These are phyloP conservation scores for Eucera pruinosa DNA, from an alignment of 2,888 invertebrate genomes.

Conservation along the genomic window DNA sequence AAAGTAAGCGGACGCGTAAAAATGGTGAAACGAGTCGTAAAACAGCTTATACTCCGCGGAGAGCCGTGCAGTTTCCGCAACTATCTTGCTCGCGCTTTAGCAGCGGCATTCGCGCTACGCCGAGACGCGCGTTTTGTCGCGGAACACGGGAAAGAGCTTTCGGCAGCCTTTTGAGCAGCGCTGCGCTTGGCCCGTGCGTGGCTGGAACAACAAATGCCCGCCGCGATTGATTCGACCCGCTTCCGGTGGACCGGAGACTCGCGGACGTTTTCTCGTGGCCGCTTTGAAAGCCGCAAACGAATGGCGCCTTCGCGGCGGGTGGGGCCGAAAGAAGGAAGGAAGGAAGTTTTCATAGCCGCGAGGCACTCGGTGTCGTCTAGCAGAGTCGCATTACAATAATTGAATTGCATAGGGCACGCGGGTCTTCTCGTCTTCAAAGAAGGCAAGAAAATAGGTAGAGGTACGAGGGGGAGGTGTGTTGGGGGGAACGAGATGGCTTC, in stretches of 20 bases:
- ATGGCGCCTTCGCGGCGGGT: not conserved
- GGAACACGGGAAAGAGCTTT: too few relatives aligned
- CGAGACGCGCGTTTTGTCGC: too few relatives aligned
- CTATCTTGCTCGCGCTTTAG: too few relatives aligned
- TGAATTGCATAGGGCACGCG: conserved; percentile 78
- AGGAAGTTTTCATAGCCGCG: conserved; percentile 52
- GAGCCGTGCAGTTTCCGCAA: not conserved
- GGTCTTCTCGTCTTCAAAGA: conserved; percentile 77
- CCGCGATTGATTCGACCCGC: conserved; percentile 7
- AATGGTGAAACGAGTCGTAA: conserved; percentile 39
- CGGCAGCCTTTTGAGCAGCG: too few relatives aligned
- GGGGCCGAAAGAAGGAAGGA: not conserved
- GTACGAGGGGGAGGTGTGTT: conserved; percentile 73
- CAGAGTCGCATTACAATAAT: conserved; percentile 77
- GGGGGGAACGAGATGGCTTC: conserved; percentile 74
- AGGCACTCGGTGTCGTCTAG: conserved; percentile 63
- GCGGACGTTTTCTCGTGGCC: not conserved
- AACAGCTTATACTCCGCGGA: conserved; percentile 19
- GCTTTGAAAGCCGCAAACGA: not conserved
- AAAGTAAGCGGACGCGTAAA: conserved; percentile 39
- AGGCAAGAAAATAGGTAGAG: conserved; percentile 73
- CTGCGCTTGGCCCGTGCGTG: too few relatives aligned
- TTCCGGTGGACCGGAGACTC: not conserved
- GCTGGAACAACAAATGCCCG: too few relatives aligned
- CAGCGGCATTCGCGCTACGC: too few relatives aligned